Percentiles rank a stretch among this genome's conserved stretches.
phyloP scores from a whole-genome alignment of 1,140 invertebrate genomes.

The Pseudomyrmex gracilis region DNA sequence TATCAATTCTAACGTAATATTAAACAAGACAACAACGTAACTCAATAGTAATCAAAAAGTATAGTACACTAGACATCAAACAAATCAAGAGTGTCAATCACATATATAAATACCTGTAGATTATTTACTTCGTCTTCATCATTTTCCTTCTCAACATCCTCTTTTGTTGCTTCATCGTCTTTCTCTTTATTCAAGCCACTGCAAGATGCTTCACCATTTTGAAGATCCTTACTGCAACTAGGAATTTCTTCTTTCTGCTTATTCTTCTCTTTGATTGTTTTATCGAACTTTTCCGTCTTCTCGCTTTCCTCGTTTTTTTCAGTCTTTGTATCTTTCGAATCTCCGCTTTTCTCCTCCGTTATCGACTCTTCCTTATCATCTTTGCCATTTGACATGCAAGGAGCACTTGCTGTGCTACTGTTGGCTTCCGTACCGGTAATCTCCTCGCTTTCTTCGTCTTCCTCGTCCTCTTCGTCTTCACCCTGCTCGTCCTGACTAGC shows the following conservation, averaged over 20 bases:
- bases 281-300: slow-evolving; percentile 19
- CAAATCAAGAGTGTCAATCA: not conserved
- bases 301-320: slow-evolving; percentile 71
- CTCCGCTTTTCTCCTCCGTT: slow-evolving; percentile 78
- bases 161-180: slow-evolving; percentile 80
- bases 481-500: slow-evolving; percentile 85
- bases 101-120: slow-evolving; percentile 86
- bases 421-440: slow-evolving; percentile 78
- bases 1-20: too few species aligned
- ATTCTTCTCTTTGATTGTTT: slow-evolving; percentile 37
- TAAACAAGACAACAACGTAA: too few species aligned
- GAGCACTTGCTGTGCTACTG: slow-evolving; percentile 75
- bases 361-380: slow-evolving; percentile 61
- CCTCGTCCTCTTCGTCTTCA: slow-evolving; percentile 85
- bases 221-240: slow-evolving; percentile 55
- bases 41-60: too few species aligned
- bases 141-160: slow-evolving; percentile 81
- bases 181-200: slow-evolving; percentile 75
- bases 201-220: slow-evolving; percentile 21
- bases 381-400: slow-evolving; percentile 46
- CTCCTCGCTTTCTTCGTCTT: slow-evolving; percentile 76
- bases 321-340: not conserved
- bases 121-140: slow-evolving; percentile 86
- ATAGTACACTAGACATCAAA: too few species aligned
- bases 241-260: slow-evolving; percentile 58